These are phyloP conservation scores for Zelostemma sp. DNA, from an alignment of 1,140 invertebrate genomes.

Conservation along the genomic window DNA sequence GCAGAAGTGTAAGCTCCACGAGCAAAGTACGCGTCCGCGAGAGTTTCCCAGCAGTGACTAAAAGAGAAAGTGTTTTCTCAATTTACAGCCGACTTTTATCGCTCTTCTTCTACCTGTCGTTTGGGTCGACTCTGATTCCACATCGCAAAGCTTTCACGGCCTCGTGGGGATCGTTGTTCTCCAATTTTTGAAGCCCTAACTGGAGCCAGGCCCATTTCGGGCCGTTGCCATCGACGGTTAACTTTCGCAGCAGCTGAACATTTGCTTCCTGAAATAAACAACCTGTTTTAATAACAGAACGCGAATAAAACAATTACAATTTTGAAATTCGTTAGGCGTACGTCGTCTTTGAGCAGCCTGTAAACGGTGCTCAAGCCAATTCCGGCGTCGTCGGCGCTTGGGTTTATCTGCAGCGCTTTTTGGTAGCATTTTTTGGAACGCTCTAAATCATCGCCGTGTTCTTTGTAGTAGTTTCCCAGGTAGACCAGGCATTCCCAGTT, in stretches of 20 bases:
- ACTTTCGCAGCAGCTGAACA: slow-evolving; percentile 75
- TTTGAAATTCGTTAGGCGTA: slow-evolving; percentile 51
- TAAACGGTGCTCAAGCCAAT: slow-evolving; percentile 83
- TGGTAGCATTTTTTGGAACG: slow-evolving; percentile 86
- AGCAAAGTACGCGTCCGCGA: slow-evolving; percentile 88
- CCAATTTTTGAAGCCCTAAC: slow-evolving; percentile 82
- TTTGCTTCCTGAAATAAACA: slow-evolving; percentile 74
- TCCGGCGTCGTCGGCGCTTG: slow-evolving; percentile 75
- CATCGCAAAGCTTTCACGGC: slow-evolving; percentile 83
- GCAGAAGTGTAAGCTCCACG: slow-evolving; percentile 88
- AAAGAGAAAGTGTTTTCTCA: too few relatives aligned
- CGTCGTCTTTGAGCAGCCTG: slow-evolving; percentile 76
- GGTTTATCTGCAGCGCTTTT: slow-evolving; percentile 83
- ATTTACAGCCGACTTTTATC: too few relatives aligned
- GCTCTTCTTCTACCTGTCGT: too few relatives aligned
- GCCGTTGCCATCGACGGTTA: slow-evolving; percentile 69
- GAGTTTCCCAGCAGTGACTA: slow-evolving; percentile 78
- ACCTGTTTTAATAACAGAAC: slow-evolving; percentile 17
- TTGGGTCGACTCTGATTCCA: slow-evolving; percentile 80
- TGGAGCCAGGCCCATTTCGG: slow-evolving; percentile 86
- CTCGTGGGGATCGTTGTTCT: slow-evolving; percentile 76
- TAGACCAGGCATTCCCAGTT: slow-evolving; percentile 81
- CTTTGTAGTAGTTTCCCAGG: slow-evolving; percentile 81
- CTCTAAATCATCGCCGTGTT: slow-evolving; percentile 72
- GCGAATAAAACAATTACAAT: background rate